Percentiles rank a stretch among this genome's conserved stretches.
These are phyloP conservation scores for Mirza zaza DNA, from an alignment of 2,113 vertebrate genomes.

Conservation along the genomic window DNA sequence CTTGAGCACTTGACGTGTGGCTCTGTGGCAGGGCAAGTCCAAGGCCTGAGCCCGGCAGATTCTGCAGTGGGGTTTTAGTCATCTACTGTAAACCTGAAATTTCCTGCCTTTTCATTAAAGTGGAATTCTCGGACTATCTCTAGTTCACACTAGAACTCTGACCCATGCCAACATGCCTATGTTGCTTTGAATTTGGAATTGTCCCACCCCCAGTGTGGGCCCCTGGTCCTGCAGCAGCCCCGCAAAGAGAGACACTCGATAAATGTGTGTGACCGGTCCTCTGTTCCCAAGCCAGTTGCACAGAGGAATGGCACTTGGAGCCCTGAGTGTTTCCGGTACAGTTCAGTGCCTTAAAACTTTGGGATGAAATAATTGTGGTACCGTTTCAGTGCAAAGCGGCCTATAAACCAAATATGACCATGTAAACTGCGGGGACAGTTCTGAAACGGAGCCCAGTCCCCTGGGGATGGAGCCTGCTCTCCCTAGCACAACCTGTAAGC, in stretches of 20 bases:
- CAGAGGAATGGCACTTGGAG: not conserved
- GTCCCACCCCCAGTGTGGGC: not conserved
- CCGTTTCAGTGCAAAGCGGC: not conserved
- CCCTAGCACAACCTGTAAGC: not conserved
- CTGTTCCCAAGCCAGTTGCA: not conserved
- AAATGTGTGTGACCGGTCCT: no score
- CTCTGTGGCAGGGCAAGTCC: not conserved
- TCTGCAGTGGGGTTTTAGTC: not conserved
- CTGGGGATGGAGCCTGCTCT: not conserved
- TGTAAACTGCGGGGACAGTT: not conserved
- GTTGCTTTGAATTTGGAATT: not conserved
- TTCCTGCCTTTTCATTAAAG: not conserved
- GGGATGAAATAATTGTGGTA: not conserved
- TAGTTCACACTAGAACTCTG: not conserved
- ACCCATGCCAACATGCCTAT: not conserved
- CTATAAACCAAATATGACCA: not conserved
- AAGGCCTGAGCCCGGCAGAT: not conserved
- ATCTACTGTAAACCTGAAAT: rapidly evolving
- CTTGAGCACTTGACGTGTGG: not conserved
- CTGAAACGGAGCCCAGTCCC: no score
- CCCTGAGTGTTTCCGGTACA: not conserved
- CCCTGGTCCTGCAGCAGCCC: no score
- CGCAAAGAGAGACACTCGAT: not conserved
- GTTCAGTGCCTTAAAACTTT: not conserved
- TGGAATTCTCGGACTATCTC: not conserved